Base-by-base conservation (phyloP, 2,113 vertebrate genomes). In the Xiphorhynchus elegans region DNA sequence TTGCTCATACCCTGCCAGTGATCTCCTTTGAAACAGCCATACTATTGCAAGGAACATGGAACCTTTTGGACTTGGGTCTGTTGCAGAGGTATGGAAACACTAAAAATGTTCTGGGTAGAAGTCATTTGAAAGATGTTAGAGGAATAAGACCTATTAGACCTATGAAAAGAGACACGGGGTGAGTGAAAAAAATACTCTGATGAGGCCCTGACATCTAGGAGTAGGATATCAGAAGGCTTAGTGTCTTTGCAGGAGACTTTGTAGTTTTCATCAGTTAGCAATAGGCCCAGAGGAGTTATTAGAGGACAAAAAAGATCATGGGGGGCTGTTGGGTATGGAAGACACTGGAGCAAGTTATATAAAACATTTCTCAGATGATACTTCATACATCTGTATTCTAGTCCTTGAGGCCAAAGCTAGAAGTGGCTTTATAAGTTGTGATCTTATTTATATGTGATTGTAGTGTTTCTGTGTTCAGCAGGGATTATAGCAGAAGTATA, bases 311-410 rank as follows among this genome's bases (percentile, higher is more conserved):
- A 84, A 87, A 20, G 26, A 24, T 68, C 24, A 5, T 23, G 31
- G 33, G 42, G 84, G 26, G 37, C n/a, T 88, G 17, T 25, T 90
- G 17, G 67, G 37, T 50, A 50, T 55, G 35, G 55, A 62, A 82
- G 70, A 47, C 60, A 44, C 47, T 81, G 73, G 47, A 93, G 52
- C 52, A 90, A 92, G 80, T 78, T 72, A 9, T 4, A 33, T 52
- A 72, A 37, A 95, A 81, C 69, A 13, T 95, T 92, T 95, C 56
- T 95, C 44, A 47, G 69, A 89, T 78, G 76, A 72, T n/a, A 26
- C 78, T 80, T 86, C 72, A 90, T 53, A 81, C 74, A 79, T 93
- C 68, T 84, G 17, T 72, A 60, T 78, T 55, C 4, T 16, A 69
- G 83, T 92, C 64, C 76, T 93, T 68, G 60, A 75, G 60, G 62